Conservation (phyloP, 1,140 invertebrate species). For the Aphelinus certus region DNA sequence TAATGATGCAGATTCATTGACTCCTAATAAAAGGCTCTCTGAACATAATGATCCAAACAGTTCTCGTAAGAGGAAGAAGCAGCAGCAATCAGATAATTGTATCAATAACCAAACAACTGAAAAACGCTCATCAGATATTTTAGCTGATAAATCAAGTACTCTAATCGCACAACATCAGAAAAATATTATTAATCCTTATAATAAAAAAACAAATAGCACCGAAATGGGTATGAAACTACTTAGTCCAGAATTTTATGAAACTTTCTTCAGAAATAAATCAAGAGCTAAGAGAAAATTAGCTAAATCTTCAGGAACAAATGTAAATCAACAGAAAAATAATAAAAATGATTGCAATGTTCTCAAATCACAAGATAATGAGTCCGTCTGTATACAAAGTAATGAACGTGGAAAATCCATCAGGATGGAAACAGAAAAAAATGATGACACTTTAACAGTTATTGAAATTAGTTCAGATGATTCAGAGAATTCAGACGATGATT, state of each 20-base stretch:
- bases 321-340: constrained; percentile 26
- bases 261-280: not conserved
- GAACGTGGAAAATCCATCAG: constrained; percentile 21
- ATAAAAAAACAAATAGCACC: not conserved
- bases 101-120: not conserved
- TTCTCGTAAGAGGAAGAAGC: constrained; percentile 5
- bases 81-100: not conserved
- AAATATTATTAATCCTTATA: constrained; percentile 7
- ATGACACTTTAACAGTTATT: constrained; percentile 26
- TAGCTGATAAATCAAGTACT: not conserved
- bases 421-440: constrained; percentile 21
- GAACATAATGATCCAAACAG: not conserved
- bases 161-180: not conserved
- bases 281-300: not conserved
- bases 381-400: not conserved
- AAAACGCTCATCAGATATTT: not conserved
- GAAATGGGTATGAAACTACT: constrained; percentile 15
- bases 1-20: not conserved
- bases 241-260: constrained; percentile 8
- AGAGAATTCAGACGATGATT: constrained; percentile 27
- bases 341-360: constrained; percentile 8
- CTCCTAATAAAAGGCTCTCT: not conserved
- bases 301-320: not conserved
- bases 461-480: constrained; percentile 38
- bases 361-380: not conserved